Evolutionary conservation across 2,797 vertebrate species (phyloP).

Genomic region (Oceanodroma leucorhoa): DNA sequence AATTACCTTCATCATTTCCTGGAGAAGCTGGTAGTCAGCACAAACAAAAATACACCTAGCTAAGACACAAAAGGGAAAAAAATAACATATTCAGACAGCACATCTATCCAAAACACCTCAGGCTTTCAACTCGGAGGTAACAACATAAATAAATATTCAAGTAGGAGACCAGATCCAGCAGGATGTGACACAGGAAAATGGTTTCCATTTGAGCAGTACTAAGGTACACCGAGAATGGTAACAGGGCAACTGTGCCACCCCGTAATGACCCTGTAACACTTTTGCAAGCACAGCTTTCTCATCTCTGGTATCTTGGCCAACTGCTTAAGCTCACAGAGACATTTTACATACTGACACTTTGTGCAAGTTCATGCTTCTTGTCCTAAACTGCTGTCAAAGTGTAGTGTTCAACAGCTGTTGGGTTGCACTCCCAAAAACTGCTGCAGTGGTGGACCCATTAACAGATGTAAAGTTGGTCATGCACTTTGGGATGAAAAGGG

Average conservation of each 20-base stretch:
- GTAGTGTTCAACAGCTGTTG: neutral
- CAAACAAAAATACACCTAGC: neutral
- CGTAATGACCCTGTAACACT: accelerated
- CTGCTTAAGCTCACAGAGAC: neutral
- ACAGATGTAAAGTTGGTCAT: neutral
- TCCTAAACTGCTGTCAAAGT: neutral
- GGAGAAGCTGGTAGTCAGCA: neutral
- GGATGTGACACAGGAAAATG: neutral
- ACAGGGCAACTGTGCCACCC: neutral
- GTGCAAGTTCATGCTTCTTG: neutral
- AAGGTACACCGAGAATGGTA: neutral
- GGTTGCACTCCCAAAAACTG: neutral
- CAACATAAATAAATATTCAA: neutral
- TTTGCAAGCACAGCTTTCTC: neutral
- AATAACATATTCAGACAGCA: accelerated
- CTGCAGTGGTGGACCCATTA: neutral
- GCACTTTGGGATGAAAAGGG: neutral
- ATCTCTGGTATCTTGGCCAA: neutral
- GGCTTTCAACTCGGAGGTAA: neutral
- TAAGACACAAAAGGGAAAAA: neutral
- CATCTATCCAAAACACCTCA: neutral
- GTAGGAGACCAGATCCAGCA: neutral
- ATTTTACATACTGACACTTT: neutral
- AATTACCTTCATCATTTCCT: neutral
- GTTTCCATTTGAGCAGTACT: neutral